Base-by-base conservation (phyloP, 2,888 invertebrate species). In the Noctua pronuba region DNA sequence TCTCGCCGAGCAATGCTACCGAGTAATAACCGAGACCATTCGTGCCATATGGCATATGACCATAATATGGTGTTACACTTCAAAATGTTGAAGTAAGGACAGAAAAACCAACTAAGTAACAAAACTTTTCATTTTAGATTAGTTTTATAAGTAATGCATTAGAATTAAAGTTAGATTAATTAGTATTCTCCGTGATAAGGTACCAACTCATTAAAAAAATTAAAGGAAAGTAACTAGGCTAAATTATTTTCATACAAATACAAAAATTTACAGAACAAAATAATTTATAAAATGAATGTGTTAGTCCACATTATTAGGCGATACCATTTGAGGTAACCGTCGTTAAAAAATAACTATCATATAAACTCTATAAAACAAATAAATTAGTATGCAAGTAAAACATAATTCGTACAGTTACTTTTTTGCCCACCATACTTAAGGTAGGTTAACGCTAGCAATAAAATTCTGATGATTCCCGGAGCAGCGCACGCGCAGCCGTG, bases 11-110 rank as follows among this genome's bases (percentile, higher is more conserved):
- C 88, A 89, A 90, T 90, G 90, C 90, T 92, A 90, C 92, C 89
- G 90, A 88, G 88, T 88, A 89, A 91, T 92, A 92, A 90, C 89
- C 75, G 84, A 83, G 88, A 80, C 85, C 89, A 88, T 91, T 92
- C 87, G 90, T 73, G 87, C 83, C 89, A 88, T 83, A 88, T 88
- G 88, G 79, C 79, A 72, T 60, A 72, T 55, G 75, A 60, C 85
- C 58, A 75, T 82, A 80, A 85, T 85, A 77, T 81, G 67, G 62
- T 73, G 69, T 62, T 83, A 67, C 71, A 83, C 83, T 84, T 87
- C 80, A 88, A 90, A 91, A 90, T 90, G 89, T 89, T 89, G 79
- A 80, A 77, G 89, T 91, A 92, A 71, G 73, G 91, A 83, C 85
- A 89, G 89, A 83, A 88, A 88, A 90, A 70, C n/a, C 16, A 68